Evolutionary conservation across 2,113 vertebrate species (phyloP).

Genomic region (Trogon surrucura): DNA sequence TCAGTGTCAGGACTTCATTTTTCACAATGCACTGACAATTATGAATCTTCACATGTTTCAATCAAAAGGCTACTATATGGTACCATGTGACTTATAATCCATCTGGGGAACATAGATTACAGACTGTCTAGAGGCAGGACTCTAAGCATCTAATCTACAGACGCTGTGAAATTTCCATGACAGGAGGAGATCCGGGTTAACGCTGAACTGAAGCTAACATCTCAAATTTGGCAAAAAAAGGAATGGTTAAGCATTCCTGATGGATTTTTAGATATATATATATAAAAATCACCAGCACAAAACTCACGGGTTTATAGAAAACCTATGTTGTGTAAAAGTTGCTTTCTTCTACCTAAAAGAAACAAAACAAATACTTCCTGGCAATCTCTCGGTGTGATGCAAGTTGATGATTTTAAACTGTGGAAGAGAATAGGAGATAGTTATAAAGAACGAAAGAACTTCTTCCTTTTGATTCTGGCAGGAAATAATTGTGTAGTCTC

Average conservation of each 20-base stretch:
- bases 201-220: not conserved
- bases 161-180: not conserved
- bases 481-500: not conserved
- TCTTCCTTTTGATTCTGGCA: not conserved
- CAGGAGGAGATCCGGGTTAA: not conserved
- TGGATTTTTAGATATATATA: not conserved
- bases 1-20: constrained; percentile 24
- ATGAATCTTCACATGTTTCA: not conserved
- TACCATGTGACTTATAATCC: not conserved
- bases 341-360: not conserved
- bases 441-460: not conserved
- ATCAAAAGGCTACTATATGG: not conserved
- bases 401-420: not conserved
- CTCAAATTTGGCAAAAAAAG: not conserved
- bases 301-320: not conserved
- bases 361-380: not conserved
- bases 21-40: not conserved
- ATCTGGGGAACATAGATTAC: not conserved
- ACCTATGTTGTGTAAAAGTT: not conserved
- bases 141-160: not conserved
- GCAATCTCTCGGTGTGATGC: not conserved
- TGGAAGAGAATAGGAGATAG: not conserved
- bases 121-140: not conserved
- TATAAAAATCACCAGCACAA: not conserved
- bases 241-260: not conserved